Evolutionary conservation across 2,888 invertebrate species (phyloP).

Genomic region (Lithophane semibrunnea): DNA sequence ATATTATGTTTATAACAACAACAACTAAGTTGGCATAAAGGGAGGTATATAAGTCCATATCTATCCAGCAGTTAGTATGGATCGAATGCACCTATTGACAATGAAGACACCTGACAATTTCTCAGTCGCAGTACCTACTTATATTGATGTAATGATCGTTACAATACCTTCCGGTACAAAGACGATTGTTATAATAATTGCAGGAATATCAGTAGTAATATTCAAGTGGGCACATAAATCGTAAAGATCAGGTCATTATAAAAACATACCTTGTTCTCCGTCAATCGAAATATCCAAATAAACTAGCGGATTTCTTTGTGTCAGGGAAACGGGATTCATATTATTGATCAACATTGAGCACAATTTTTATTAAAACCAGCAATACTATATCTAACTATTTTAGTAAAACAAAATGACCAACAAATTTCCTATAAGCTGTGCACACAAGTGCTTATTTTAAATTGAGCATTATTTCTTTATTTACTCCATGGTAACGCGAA

Average conservation of each 20-base stretch:
- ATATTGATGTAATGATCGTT: neutral
- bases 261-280: conserved; percentile 91
- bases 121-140: neutral
- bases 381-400: conserved; percentile 4
- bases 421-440: conserved; percentile 9
- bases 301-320: conserved; percentile 92
- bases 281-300: conserved; percentile 93
- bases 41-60: neutral
- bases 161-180: conserved; percentile 4
- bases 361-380: conserved; percentile 22
- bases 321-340: conserved; percentile 69
- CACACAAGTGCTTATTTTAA: conserved; percentile 8
- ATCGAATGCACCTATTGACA: neutral
- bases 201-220: conserved; percentile 11
- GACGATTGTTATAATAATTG: neutral
- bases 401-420: conserved; percentile 4
- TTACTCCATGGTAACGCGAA: conserved; percentile 10
- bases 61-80: neutral
- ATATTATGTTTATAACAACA: neutral
- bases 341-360: conserved; percentile 71
- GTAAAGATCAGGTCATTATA: neutral
- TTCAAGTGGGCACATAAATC: neutral
- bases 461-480: conserved; percentile 34
- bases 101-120: conserved; percentile 40
- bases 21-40: neutral